Percentiles rank a stretch among this genome's conserved stretches.
Evolutionary conservation across 2,797 vertebrate genomes (phyloP).

Genomic region (Potorous gilbertii): DNA sequence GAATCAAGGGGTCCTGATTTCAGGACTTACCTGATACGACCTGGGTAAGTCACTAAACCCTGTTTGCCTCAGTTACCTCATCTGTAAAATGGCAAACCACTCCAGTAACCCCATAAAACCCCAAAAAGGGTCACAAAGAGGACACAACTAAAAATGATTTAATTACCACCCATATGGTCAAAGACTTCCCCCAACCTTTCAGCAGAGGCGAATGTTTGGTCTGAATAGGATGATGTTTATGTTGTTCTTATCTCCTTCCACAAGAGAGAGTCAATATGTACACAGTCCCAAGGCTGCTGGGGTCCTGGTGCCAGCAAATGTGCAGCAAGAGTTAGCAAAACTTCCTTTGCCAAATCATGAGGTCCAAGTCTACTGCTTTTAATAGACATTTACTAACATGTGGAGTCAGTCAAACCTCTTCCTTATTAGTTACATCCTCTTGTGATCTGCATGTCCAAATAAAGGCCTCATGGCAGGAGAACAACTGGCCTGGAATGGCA

Average conservation of each 20-base stretch:
- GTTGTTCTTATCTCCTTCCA: too few species aligned
- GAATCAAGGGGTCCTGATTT: neutral
- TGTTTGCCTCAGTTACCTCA: neutral
- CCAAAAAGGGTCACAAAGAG: neutral
- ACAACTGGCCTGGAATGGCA: neutral
- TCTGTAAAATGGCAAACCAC: neutral
- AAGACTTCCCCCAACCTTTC: neutral
- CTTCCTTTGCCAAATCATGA: neutral
- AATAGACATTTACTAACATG: neutral
- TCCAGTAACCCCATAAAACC: neutral
- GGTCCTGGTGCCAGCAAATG: too few species aligned
- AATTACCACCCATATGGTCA: neutral
- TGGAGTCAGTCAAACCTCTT: neutral
- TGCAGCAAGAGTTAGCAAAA: neutral
- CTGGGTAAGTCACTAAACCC: neutral
- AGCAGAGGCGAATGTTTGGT: neutral
- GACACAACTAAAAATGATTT: neutral
- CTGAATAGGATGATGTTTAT: too few species aligned
- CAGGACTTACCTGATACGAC: neutral
- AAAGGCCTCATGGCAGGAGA: neutral
- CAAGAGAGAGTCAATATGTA: too few species aligned
- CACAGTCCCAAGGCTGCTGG: neutral
- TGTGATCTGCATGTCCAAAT: neutral
- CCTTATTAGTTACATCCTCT: neutral
- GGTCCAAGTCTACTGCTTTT: neutral